Evolutionary conservation across 1,140 invertebrate species (phyloP).

Genomic region (Drosophila serrata): DNA sequence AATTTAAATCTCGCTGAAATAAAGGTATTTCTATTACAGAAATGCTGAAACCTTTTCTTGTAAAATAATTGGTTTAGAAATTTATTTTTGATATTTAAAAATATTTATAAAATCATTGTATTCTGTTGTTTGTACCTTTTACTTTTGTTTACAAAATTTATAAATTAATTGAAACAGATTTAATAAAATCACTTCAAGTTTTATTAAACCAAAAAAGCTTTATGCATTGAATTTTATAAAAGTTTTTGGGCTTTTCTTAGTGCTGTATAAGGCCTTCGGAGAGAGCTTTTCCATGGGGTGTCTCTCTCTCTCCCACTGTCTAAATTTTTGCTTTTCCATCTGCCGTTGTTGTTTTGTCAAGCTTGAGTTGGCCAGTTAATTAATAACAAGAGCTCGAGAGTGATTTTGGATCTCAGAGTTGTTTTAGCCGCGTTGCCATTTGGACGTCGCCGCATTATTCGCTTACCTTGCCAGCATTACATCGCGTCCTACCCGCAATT

Average conservation of each 20-base stretch:
- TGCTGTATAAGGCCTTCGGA: slow-evolving; percentile 22
- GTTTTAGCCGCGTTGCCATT: slow-evolving; percentile 68
- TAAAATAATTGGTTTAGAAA: neutral
- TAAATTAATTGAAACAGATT: no score
- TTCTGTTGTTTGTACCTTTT: neutral
- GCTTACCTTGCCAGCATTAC: slow-evolving; percentile 11
- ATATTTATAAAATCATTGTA: neutral
- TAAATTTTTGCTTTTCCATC: slow-evolving; percentile 31
- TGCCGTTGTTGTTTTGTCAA: slow-evolving; percentile 53
- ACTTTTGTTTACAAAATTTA: neutral
- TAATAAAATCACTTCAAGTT: neutral
- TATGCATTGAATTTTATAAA: no score
- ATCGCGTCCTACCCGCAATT: slow-evolving; percentile 55
- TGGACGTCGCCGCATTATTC: slow-evolving; percentile 58
- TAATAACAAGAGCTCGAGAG: slow-evolving; percentile 71
- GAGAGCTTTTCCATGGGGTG: slow-evolving; percentile 28
- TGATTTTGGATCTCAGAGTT: slow-evolving; percentile 61
- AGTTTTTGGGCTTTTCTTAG: slow-evolving; percentile 19
- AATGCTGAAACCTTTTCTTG: neutral
- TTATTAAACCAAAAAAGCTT: slow-evolving; percentile 6
- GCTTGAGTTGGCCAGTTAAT: slow-evolving; percentile 79
- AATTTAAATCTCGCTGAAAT: neutral
- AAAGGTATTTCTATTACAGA: no score
- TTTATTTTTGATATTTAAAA: neutral
- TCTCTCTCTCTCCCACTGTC: neutral